Conservation (phyloP, 2,113 vertebrate genomes). For the Petromus typicus region DNA sequence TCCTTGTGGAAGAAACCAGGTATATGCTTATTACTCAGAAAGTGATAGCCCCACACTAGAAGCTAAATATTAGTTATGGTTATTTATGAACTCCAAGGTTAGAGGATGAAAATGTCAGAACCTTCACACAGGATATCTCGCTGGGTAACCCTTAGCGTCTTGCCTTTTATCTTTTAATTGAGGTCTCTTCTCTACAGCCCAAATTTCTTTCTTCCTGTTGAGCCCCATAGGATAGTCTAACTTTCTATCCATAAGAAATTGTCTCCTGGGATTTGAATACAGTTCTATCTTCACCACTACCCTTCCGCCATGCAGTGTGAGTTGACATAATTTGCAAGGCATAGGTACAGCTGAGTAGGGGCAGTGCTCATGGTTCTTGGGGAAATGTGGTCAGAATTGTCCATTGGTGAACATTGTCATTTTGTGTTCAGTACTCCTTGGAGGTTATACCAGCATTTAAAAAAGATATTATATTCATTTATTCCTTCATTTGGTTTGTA, state of each 20-base stretch:
- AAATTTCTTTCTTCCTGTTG: neutral
- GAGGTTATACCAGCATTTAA: neutral
- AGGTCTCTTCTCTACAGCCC: neutral
- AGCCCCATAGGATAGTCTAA: neutral
- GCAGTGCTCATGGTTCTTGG: neutral
- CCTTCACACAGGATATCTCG: neutral
- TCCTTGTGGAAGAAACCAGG: neutral
- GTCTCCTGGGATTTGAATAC: neutral
- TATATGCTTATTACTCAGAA: neutral
- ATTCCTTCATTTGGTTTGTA: neutral
- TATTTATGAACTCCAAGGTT: conserved; percentile 35
- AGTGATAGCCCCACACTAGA: neutral
- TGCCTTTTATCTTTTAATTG: neutral
- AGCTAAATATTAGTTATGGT: neutral
- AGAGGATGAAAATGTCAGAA: neutral
- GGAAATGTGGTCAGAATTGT: neutral
- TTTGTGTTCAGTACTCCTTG: neutral
- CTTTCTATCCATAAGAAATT: neutral
- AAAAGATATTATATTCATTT: neutral
- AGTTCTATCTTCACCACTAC: fast-evolving
- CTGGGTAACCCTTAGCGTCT: neutral
- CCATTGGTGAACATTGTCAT: neutral
- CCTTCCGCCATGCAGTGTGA: neutral
- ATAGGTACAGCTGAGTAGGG: neutral
- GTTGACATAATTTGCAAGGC: neutral